Evolutionary conservation across 2,888 invertebrate genomes (phyloP), one percentile per base, ranked within the genome.

Genomic region (Drosophila greeni): DNA sequence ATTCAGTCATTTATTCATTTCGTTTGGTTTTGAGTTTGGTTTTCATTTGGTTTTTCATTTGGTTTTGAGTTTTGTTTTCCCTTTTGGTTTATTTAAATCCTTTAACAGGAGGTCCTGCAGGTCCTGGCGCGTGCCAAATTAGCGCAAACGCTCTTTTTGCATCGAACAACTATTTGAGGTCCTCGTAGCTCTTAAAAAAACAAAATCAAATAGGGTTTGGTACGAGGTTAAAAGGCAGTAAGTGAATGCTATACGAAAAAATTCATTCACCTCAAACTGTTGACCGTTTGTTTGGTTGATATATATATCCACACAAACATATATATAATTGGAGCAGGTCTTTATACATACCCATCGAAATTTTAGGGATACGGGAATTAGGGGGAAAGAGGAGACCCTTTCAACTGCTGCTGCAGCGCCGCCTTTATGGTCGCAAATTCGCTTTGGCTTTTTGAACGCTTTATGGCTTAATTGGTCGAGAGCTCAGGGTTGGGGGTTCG

Each of bases 391-490:
- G 24, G 26, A 7, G 36, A 40, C 53, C 60, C 57, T 73, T 79
- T 78, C 60, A 77, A 78, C 79, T 82, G 70, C 79, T 82, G 70
- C 62, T 20, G 20, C 62, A 64, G 62, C 64, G 66, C 73, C 69
- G 76, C 72, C 72, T 81, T 82, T 82, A 82, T 82, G 80, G 68
- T 73, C 82, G 71, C 82, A 82, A 82, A 82, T 84, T 82, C 75
- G 77, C 70, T 82, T 72, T 83, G 83, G 79, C 78, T 73, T 81
- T 81, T 81, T 84, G 84, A 84, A 82, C 80, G 77, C 73, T 81
- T 81, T 81, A 81, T 81, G 75, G 75, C 82, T 80, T 81, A 79
- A 81, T 81, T 81, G 77, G 79, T 64, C 62, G 42, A 16, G 16
- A 5, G 6, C 2, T 9, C 14, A 1, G 24, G 24, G 37, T 31